Evolutionary conservation across 35 echinoderm and acorn worm genomes (phyloP).

Genomic region (Stichopus chloronotus): DNA sequence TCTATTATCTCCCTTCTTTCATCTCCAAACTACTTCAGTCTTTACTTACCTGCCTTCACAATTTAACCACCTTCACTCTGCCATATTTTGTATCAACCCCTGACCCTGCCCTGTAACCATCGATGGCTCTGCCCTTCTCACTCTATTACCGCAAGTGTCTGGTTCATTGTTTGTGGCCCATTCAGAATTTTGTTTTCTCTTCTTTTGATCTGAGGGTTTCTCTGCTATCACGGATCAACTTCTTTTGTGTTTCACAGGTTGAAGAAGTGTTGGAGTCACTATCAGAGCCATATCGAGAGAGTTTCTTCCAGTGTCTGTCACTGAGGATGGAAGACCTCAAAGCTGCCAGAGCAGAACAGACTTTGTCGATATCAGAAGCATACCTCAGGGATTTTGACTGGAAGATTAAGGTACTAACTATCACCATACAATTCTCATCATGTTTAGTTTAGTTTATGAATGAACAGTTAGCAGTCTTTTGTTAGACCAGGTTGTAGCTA

Average conservation of each 20-base stretch:
- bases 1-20: too few species aligned
- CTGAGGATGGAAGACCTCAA: constrained; percentile 7
- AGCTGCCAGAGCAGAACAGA: neutral
- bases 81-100: too few species aligned
- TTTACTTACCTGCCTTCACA: too few species aligned
- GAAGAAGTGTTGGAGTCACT: neutral
- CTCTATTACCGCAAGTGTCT: too few species aligned
- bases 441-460: neutral
- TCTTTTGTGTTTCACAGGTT: neutral
- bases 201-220: too few species aligned
- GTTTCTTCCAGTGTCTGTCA: constrained; percentile 14
- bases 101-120: too few species aligned
- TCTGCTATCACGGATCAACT: too few species aligned
- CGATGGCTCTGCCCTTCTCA: too few species aligned
- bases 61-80: too few species aligned
- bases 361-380: constrained; percentile 34
- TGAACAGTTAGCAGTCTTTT: neutral
- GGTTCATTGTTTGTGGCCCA: too few species aligned
- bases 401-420: constrained; percentile 15
- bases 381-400: constrained; percentile 48
- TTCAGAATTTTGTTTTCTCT: too few species aligned
- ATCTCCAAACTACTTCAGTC: too few species aligned
- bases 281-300: neutral
- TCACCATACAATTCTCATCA: neutral
- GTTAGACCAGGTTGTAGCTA: neutral